Evolutionary conservation across 2,888 invertebrate genomes (phyloP), one percentile per base, ranked within the genome.

Genomic region (Drosophila ezoana): DNA sequence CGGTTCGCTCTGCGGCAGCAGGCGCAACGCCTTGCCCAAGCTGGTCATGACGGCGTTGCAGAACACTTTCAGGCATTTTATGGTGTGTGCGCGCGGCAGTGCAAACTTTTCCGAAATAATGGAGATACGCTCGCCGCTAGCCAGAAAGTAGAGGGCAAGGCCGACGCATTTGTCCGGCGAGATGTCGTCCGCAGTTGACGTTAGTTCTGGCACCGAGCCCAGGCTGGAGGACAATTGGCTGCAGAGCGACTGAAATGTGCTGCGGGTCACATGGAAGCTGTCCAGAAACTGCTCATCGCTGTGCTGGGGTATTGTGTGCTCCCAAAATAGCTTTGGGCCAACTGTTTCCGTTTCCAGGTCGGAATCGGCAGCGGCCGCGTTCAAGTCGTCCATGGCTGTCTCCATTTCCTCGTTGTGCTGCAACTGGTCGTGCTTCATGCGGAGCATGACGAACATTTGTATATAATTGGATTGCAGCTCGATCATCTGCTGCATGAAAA

Each of bases 151-250:
- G 2, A 92, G 64, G 0, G 90, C 88, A 41, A 92, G 66, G 0
- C 91, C 91, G 0, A 92, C 82, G 57, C 90, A 86, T 13, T 90
- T 90, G 13, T 92, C 90, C 0, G 89, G 57, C 5, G 89, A 76
- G 4, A 91, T 85, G 3, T 13, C 16, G 13, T 52, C 58, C n/a
- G 38, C 4, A 3, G 43, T 9, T 0, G 38, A 13, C 2, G 18
- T 45, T 1, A 80, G 49, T 1, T 76, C 81, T 0, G 78, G 66
- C 1, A 48, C 61, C 0, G 23, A 16, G 66, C 70, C 59, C 4
- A 83, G 37, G 0, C 72, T 61, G 14, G 83, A 62, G 0, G 83
- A 48, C 33, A 92, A 56, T 54, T 89, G 81, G 0, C 62, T 63
- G 58, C 91, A 91, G 0, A 92, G 71, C 56, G 87, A 84, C 0